Base-by-base conservation (phyloP, 2,888 invertebrate genomes). In the Plusia festucae region DNA sequence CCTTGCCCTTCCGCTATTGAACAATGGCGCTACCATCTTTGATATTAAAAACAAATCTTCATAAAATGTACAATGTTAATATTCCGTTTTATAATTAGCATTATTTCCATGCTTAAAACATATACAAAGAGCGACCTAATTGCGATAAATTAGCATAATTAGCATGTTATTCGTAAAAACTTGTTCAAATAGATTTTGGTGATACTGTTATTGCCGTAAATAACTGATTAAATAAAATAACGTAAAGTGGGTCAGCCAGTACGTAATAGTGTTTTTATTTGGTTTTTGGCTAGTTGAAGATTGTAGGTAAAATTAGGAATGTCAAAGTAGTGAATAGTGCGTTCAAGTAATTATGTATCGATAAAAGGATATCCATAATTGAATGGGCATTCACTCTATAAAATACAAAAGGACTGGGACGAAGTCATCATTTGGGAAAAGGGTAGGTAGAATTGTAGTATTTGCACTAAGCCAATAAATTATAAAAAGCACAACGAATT, bases 1-100 rank as follows among this genome's bases (percentile, higher is more conserved):
- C 65, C 57, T 32, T 57, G 68, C 61, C 60, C 60, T 54, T 65
- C 62, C 70, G 53, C 53, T 34, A 8, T 0, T 0, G 40, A 67
- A 73, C 66, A 73, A 73, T 79, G 68, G 66, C 73, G 59, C 44
- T 65, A 79, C 65, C 68, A 30, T 56, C 18, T 51, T 64, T 34
- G 30, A 27, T 55, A 58, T 55, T 9, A 53, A 18, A 46, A 27
- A 30, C 8, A n/a, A 9, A 63, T 62, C 49, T 40, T 60, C 20
- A 55, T 55, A 1, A 64, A 68, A 68, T 70, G 64, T 69, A 78
- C 69, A 64, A 72, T 69, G 44, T 63, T 34, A 34, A 65, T 60
- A 51, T 53, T 34, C 15, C 2, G n/a, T 40, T 40, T 40, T n/a
- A n/a, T 52, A 40, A 40, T 30, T 44, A 9, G 30, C 16, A 60